Evolutionary conservation across 2,888 invertebrate species (phyloP), one percentile per base, ranked within the genome.

Genomic region (Diarsia mendica): DNA sequence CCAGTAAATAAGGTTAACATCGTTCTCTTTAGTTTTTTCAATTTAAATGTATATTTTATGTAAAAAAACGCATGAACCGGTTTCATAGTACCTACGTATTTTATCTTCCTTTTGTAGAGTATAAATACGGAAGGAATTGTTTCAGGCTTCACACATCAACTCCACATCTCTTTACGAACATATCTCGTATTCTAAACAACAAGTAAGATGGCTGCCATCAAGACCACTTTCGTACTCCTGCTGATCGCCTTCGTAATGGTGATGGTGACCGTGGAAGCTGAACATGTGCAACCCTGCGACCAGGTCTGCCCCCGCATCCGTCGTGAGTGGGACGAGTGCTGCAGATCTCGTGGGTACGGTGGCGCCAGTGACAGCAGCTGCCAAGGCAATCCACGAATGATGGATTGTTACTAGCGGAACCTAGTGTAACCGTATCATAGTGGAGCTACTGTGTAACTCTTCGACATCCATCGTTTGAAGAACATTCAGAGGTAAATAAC

Each of bases 241-340:
- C 77, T 77, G 64, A 18, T 77, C 46, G 77, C 75, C 48, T 81
- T 75, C 48, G 75, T 65, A 13, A 81, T 81, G 81, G 76, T 77
- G 63, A 18, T 8, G 81, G 77, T 81, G 13, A 60, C 65, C 46
- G 48, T 81, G 11, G 75, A 60, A 28, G 81, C 75, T 15, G 48
- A 0, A n/a, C 75, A 9, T 39, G 75, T 81, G 11, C 28, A 20
- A n/a, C 15, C 75, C 51, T 77, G 77, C n/a, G 77, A 77, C 82
- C n/a, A 75, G 65, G 82, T 66, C 65, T 77, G 77, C 48, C 1
- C 11, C 51, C 75, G 75, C n/a, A 61, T 20, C 28, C 39, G 13
- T 39, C 3, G 0, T 44, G 81, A 81, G 39, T 61, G 20, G 65
- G 0, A 81, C 53, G 48, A 77, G 51, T 77, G 77, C 77, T 77